Evolutionary conservation across 2,888 invertebrate species (phyloP).

Genomic region (Xanthia togata): DNA sequence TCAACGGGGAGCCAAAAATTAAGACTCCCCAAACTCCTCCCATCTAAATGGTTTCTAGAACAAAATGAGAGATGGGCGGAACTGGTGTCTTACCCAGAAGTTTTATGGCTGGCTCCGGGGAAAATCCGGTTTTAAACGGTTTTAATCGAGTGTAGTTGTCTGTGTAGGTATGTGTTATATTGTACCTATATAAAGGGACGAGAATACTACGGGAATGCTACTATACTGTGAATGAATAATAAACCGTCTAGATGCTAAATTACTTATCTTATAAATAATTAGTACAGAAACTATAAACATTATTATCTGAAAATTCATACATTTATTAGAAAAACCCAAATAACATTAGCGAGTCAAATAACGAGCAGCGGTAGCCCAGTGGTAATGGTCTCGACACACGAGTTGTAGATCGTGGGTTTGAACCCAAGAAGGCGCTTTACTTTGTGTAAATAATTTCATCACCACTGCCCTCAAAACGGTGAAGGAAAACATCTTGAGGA

Average conservation of each 20-base stretch:
- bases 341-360: too few relatives aligned
- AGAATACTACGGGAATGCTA: not conserved
- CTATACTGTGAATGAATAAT: not conserved
- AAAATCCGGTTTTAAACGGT: constrained; percentile 66
- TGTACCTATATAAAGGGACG: not conserved
- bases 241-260: not conserved
- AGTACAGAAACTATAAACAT: too few relatives aligned
- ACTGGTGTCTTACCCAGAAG: constrained; percentile 78
- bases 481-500: too few relatives aligned
- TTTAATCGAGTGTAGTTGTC: constrained; percentile 57
- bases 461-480: too few relatives aligned
- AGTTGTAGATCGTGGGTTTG: too few relatives aligned
- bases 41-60: constrained; percentile 73
- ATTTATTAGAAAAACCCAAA: too few relatives aligned
- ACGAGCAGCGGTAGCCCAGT: too few relatives aligned
- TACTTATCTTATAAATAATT: too few relatives aligned
- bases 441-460: too few relatives aligned
- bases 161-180: constrained; percentile 12
- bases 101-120: constrained; percentile 74
- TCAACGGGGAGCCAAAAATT: constrained; percentile 72
- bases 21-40: constrained; percentile 67
- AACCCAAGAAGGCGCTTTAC: too few relatives aligned
- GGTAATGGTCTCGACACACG: too few relatives aligned
- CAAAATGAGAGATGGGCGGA: constrained; percentile 82
- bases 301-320: too few relatives aligned